Percentiles rank a stretch among this genome's conserved stretches.
Evolutionary conservation across 1,140 invertebrate genomes (phyloP).

Genomic region (Dinoponera quadriceps): DNA sequence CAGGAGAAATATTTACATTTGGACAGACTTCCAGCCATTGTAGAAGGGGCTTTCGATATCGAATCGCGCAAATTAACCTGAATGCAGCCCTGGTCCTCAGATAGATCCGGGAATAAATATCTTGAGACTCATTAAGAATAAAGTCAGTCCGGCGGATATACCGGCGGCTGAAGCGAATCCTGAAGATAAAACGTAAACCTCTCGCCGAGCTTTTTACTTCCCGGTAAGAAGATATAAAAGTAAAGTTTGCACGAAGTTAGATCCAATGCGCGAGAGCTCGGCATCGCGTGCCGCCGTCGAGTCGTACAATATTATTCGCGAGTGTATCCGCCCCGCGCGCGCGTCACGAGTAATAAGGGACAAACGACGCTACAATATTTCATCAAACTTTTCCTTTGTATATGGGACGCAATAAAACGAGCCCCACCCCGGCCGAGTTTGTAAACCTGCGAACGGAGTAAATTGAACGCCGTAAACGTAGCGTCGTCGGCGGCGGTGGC

Average conservation of each 20-base stretch:
- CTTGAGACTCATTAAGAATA: constrained; percentile 23
- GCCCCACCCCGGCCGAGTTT: constrained; percentile 30
- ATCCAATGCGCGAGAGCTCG: background rate
- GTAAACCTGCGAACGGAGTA: constrained; percentile 32
- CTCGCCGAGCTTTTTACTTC: background rate
- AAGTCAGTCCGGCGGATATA: background rate
- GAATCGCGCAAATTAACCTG: background rate
- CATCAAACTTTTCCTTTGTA: constrained; percentile 24
- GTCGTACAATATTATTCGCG: constrained; percentile 33
- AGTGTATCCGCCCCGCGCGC: background rate
- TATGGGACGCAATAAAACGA: constrained; percentile 25
- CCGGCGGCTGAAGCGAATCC: background rate
- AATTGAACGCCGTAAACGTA: constrained; percentile 37
- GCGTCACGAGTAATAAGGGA: constrained; percentile 36
- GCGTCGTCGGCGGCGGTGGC: constrained; percentile 17
- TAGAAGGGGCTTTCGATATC: too few species aligned
- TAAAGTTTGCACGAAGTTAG: constrained; percentile 5
- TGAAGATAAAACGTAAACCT: constrained; percentile 7
- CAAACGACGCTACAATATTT: constrained; percentile 45
- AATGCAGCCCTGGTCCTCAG: background rate
- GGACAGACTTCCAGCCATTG: too few species aligned
- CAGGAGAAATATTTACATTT: too few species aligned
- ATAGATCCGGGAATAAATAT: constrained; percentile 3
- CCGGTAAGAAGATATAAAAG: constrained; percentile 2
- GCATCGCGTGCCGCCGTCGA: background rate